Evolutionary conservation across 2,888 invertebrate genomes (phyloP), one percentile per base, ranked within the genome.

Genomic region (Acanthococcus lagerstroemiae): DNA sequence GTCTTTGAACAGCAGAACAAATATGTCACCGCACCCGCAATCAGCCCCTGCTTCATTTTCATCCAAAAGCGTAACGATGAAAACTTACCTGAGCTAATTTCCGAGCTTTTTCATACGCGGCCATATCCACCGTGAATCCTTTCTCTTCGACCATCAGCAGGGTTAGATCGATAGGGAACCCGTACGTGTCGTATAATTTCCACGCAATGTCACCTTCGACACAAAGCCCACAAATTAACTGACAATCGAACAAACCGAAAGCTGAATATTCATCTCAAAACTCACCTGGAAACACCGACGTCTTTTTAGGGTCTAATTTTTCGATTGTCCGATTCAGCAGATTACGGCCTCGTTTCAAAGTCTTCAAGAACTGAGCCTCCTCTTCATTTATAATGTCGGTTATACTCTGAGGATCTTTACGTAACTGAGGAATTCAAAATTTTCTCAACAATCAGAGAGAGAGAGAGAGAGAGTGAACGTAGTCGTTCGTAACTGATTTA

Each of bases 101-200:
- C 75, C 90, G 95, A 21, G 92, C 85, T 72, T 88, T 87, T 77
- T 97, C 96, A 77, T 95, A 99, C n/a, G 80, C 85, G 26, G 77
- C 80, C 87, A 92, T 88, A 76, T 99, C 92, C 69, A 99, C 87
- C 65, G 78, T 76, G 4, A 99, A 79, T 1, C 88, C 89, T 73
- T 88, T 91, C 78, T 99, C 99, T 79, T 99, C 99, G 56, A 90
- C 90, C 96, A 99, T 99, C 30, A 99, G 79, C 73, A 90, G 88
- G 0, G 99, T 99, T 69, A 99, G 82, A 81, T 99, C 99, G 63
- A 97, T 84, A 0, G 99, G 99, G 76, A 99, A 99, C 19, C 99
- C 99, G 75, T 97, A 99, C 0, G 99, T 99, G 74, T 99, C 99
- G 77, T 99, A 99, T 66, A 99, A 80, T 67, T 95, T 83, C 99